phyloP scores from a whole-genome alignment of 2,113 vertebrate genomes.

The Origma solitaria region DNA sequence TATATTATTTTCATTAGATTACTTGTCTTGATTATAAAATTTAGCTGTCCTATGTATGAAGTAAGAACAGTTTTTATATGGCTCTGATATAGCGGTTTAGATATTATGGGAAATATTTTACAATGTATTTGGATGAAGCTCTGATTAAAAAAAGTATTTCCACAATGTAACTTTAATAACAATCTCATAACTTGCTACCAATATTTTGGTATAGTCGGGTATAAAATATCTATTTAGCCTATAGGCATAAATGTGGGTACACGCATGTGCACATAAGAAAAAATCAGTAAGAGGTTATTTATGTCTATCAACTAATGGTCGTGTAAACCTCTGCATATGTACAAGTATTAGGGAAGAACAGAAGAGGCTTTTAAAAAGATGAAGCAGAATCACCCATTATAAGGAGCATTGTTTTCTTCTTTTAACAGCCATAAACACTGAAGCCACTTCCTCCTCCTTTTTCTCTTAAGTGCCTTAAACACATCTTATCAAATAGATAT shows the following conservation, averaged over 20 bases:
- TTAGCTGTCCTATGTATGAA: background rate
- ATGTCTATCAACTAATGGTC: background rate
- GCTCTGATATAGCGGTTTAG: background rate
- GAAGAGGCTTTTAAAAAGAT: background rate
- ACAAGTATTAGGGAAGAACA: background rate
- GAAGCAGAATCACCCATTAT: background rate
- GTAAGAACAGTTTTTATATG: background rate
- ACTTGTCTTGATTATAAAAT: background rate
- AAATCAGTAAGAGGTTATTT: background rate
- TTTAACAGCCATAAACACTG: background rate
- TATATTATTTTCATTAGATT: background rate
- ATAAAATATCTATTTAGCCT: background rate
- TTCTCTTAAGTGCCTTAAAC: background rate
- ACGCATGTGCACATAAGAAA: background rate
- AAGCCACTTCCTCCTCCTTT: background rate
- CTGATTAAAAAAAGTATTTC: background rate
- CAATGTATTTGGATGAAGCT: background rate
- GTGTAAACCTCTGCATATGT: background rate
- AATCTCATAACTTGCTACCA: background rate
- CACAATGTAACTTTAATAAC: background rate
- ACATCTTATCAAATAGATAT: constrained; percentile 39
- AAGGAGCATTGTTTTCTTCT: background rate
- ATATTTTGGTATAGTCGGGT: background rate
- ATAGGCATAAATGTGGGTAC: accelerated
- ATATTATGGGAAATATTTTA: background rate